Evolutionary conservation across 2,797 vertebrate genomes (phyloP).

Genomic region (Sebastes iracundus): DNA sequence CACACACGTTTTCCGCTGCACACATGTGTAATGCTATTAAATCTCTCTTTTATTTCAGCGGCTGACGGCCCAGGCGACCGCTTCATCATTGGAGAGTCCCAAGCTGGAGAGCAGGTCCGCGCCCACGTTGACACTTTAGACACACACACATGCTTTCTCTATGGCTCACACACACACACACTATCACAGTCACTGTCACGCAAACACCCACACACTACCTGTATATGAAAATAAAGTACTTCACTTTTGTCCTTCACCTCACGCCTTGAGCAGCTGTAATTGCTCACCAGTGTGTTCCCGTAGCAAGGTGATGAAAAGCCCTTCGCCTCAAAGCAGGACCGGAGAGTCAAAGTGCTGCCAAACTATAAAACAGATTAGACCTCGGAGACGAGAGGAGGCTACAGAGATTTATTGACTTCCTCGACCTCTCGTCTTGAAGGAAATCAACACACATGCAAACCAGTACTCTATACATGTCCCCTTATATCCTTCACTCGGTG

Average conservation of each 20-base stretch:
- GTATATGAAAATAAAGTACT: slow-evolving; percentile 32
- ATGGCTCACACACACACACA: not conserved
- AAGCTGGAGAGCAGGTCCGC: slow-evolving; percentile 96
- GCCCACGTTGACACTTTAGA: slow-evolving; percentile 3
- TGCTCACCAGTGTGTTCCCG: slow-evolving; percentile 34
- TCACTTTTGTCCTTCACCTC: slow-evolving; percentile 34
- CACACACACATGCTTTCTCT: not conserved
- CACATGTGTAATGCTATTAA: slow-evolving; percentile 34
- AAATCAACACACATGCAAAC: slow-evolving; percentile 28
- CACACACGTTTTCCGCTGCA: slow-evolving; percentile 9
- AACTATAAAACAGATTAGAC: slow-evolving; percentile 39
- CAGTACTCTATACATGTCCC: not conserved
- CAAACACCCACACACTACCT: slow-evolving; percentile 17
- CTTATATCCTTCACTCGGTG: too few relatives aligned
- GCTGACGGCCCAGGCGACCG: slow-evolving; percentile 98
- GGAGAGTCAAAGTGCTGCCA: slow-evolving; percentile 40
- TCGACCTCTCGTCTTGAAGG: not conserved
- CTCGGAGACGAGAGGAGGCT: slow-evolving; percentile 30
- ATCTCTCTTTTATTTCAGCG: slow-evolving; percentile 81
- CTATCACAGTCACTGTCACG: not conserved
- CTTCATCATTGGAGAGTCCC: slow-evolving; percentile 99
- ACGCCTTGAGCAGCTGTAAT: slow-evolving; percentile 35
- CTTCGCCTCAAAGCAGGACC: slow-evolving; percentile 21
- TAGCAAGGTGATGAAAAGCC: slow-evolving; percentile 46
- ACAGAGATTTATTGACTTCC: slow-evolving; percentile 22